Evolutionary conservation across 2,888 invertebrate species (phyloP), one percentile per base, ranked within the genome.

Genomic region (Nudaria mundana): DNA sequence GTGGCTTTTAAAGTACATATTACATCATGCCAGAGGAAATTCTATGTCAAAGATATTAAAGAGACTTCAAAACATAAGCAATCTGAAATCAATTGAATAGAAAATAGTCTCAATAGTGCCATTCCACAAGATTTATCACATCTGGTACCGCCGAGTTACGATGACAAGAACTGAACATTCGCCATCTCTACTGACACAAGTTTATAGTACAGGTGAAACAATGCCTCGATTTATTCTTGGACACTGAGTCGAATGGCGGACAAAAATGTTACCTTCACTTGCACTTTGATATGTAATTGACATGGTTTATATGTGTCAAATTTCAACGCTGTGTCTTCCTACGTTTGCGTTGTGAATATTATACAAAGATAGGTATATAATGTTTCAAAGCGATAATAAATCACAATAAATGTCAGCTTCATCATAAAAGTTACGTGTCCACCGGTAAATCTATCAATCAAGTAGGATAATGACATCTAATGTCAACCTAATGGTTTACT

Each of bases 151-250:
- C 20, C 37, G 44, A 63, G 48, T 61, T 63, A 63, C 40, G 58
- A 63, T 61, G 64, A 63, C 63, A 54, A 48, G 44, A 29, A 42
- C 36, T 46, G 50, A 48, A 58, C 54, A 42, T 55, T 52, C 45
- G 40, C 36, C 46, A 28, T 57, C 51, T 57, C 43, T 42, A 41
- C 38, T 48, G 49, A 53, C 58, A 49, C 45, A 52, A 48, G 49
- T 63, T 63, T 63, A 63, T 53, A 37, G 39, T 39, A 33, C 48
- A 48, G 46, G 49, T 56, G 40, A 30, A 56, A 63, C 63, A 63
- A 63, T 63, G 50, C 52, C 12, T 20, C 40, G 37, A 55, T 60
- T 53, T 58, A 63, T 57, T 51, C 48, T 39, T 40, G 55, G 48
- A 52, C 54, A 31, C 43, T 45, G 44, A 14, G 40, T 18, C 37